phyloP scores from a whole-genome alignment of 2,888 invertebrate species.

The Dilophus febrilis region DNA sequence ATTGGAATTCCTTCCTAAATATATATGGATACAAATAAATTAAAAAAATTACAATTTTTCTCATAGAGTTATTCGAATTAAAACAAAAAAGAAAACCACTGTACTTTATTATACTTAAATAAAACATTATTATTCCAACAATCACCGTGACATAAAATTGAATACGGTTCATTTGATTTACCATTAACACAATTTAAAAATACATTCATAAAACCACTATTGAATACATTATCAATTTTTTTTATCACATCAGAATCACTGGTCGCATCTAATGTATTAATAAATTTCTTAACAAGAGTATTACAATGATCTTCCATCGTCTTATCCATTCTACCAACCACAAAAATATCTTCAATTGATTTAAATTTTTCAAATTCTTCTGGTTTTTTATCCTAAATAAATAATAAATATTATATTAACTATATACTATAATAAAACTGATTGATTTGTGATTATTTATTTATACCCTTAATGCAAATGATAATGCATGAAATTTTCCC shows the following conservation, averaged over 20 bases:
- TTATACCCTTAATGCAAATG: conserved; percentile 27
- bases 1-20: conserved; percentile 11
- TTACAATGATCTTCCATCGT: conserved; percentile 17
- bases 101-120: conserved; percentile 15
- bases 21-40: neutral
- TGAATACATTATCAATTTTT: conserved; percentile 13
- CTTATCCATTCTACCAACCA: conserved; percentile 14
- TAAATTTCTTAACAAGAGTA: conserved; percentile 15
- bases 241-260: conserved; percentile 10
- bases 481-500: conserved; percentile 33
- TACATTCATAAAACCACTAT: conserved; percentile 14
- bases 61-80: no score
- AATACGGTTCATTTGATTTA: conserved; percentile 19
- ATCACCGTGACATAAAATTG: conserved; percentile 25
- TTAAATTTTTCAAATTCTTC: conserved; percentile 15
- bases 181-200: conserved; percentile 14
- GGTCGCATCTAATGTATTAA: conserved; percentile 11
- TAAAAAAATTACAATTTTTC: neutral
- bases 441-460: no score
- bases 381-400: conserved; percentile 10
- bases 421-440: no score
- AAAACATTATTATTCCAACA: conserved; percentile 27
- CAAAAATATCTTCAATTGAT: conserved; percentile 19
- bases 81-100: conserved; percentile 5
- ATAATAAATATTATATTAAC: no score